Evolutionary conservation across 1,140 invertebrate species (phyloP).

Genomic region (Macrocentrus cingulum): DNA sequence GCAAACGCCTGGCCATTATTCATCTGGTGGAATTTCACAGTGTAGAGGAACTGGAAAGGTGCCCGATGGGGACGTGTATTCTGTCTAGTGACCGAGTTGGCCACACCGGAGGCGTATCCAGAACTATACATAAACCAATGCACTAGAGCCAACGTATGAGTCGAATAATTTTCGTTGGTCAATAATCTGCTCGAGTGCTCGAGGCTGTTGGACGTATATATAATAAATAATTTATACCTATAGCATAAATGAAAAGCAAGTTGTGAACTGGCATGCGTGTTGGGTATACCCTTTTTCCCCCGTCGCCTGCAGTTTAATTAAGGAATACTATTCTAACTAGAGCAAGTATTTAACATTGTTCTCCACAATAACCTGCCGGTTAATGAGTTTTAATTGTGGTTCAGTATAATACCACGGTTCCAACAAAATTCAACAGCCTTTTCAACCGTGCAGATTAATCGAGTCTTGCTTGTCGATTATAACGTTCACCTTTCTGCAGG

Average conservation of each 20-base stretch:
- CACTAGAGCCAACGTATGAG: background rate
- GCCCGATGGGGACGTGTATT: background rate
- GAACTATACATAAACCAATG: background rate
- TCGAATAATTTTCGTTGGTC: background rate
- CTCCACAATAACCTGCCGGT: too few species aligned
- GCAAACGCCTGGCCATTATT: background rate
- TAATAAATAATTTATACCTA: background rate
- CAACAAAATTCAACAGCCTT: too few species aligned
- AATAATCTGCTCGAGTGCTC: background rate
- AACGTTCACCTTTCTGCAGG: too few species aligned
- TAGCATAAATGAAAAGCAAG: background rate
- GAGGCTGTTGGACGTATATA: background rate
- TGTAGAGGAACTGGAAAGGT: background rate
- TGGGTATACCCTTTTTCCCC: too few species aligned
- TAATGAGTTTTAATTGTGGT: too few species aligned
- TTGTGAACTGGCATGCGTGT: background rate
- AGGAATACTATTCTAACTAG: too few species aligned
- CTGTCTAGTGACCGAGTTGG: background rate
- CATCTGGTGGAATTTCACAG: background rate
- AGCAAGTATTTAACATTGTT: too few species aligned
- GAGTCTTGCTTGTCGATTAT: too few species aligned
- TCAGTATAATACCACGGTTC: too few species aligned
- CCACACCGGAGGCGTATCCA: background rate
- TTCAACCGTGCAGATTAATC: too few species aligned
- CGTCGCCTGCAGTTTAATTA: too few species aligned